A percentile compares a stretch with the other conserved stretches of the same genome.
phyloP scores from a whole-genome alignment of 2,797 vertebrate species.

The Oceanodroma leucorhoa region DNA sequence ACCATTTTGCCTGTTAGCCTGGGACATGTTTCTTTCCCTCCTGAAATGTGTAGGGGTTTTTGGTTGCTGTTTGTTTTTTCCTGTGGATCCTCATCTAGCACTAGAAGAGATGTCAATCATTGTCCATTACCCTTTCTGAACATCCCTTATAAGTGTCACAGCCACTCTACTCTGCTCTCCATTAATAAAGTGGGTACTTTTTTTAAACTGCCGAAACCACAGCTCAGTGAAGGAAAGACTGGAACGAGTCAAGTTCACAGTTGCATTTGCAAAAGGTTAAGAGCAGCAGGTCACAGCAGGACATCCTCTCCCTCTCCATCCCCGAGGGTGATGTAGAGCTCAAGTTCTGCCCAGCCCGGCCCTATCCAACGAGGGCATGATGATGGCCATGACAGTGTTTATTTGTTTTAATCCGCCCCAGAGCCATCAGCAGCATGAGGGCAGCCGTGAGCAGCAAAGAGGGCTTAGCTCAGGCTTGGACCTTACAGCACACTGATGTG shows the following conservation, averaged over 20 bases:
- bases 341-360: not conserved
- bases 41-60: not conserved
- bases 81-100: not conserved
- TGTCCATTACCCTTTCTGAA: not conserved
- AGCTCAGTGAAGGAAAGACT: not conserved
- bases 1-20: not conserved
- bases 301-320: not conserved
- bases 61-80: not conserved
- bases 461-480: not conserved
- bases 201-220: not conserved
- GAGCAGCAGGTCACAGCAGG: not conserved
- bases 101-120: not conserved
- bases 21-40: not conserved
- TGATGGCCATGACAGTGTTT: not conserved
- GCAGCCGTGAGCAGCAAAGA: not conserved
- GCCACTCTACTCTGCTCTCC: not conserved
- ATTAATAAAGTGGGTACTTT: not conserved
- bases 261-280: not conserved
- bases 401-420: not conserved
- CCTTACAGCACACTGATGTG: not conserved
- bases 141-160: not conserved
- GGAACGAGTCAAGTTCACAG: not conserved
- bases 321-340: not conserved
- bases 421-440: not conserved
- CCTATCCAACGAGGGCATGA: not conserved